A percentile compares a stretch with the other conserved stretches of the same genome.
phyloP scores from a whole-genome alignment of 2,113 vertebrate species.

The Forbesichthys papilliferus region DNA sequence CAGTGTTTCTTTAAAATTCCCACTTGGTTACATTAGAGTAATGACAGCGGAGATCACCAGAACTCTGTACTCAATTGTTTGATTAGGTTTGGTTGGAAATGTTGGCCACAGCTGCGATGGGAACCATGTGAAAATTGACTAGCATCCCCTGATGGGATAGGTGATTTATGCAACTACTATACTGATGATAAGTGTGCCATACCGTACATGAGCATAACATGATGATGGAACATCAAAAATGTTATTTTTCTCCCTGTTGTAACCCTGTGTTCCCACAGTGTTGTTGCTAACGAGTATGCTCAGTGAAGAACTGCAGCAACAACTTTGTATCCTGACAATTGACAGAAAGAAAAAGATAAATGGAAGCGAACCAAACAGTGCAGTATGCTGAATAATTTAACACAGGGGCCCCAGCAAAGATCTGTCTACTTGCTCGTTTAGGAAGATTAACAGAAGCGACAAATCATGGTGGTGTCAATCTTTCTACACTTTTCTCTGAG shows the following conservation, averaged over 20 bases:
- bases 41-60: too few relatives aligned
- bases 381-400: conserved; percentile 73
- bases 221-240: conserved; percentile 8
- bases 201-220: conserved; percentile 15
- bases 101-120: too few relatives aligned
- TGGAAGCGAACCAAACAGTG: conserved; percentile 58
- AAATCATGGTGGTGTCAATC: conserved; percentile 70
- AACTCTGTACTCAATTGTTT: too few relatives aligned
- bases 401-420: conserved; percentile 58
- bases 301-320: conserved; percentile 31
- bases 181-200: conserved; percentile 8
- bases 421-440: conserved; percentile 69
- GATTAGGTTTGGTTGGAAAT: too few relatives aligned
- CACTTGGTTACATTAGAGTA: too few relatives aligned
- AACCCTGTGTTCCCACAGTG: conserved; percentile 12
- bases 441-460: conserved; percentile 71
- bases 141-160: too few relatives aligned
- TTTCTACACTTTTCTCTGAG: conserved; percentile 48
- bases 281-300: conserved; percentile 49
- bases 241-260: conserved; percentile 22
- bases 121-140: too few relatives aligned
- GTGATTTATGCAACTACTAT: conserved; percentile 13
- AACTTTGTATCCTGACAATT: conserved; percentile 49
- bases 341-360: conserved; percentile 53
- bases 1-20: too few relatives aligned